These are phyloP conservation scores for Monarcha castaneiventris DNA, from an alignment of 2,113 vertebrate species.

Conservation along the genomic window DNA sequence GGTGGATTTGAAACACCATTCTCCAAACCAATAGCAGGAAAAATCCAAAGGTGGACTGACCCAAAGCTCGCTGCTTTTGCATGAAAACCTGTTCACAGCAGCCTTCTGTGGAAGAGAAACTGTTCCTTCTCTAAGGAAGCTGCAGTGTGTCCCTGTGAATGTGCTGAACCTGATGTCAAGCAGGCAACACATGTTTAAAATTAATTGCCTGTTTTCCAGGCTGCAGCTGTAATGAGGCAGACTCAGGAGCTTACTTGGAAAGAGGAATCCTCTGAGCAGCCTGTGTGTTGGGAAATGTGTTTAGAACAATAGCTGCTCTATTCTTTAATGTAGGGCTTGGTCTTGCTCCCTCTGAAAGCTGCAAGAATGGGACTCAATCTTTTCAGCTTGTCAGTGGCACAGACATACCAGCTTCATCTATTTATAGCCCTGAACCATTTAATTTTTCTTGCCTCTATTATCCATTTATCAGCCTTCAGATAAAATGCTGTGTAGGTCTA, in stretches of 20 bases:
- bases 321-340: neutral
- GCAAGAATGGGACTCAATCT: conserved; percentile 21
- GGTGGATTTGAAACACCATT: neutral
- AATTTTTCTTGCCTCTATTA: conserved; percentile 44
- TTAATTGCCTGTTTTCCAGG: conserved; percentile 51
- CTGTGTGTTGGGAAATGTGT: neutral
- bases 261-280: conserved; percentile 19
- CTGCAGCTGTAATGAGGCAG: conserved; percentile 41
- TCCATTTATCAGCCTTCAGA: conserved; percentile 11
- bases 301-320: conserved; percentile 59
- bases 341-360: neutral
- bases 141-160: neutral
- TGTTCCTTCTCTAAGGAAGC: neutral
- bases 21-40: neutral
- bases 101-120: neutral
- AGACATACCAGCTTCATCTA: neutral
- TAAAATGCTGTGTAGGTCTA: neutral
- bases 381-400: conserved; percentile 8
- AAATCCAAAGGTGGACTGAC: neutral
- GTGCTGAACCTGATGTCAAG: conserved; percentile 18
- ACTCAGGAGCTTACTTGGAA: neutral
- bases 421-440: conserved; percentile 43
- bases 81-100: neutral
- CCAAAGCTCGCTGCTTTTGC: neutral
- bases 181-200: neutral